A percentile compares a stretch with the other conserved stretches of the same genome.
Conservation (phyloP, 2,888 invertebrate species). For the Campoletis raptor region DNA sequence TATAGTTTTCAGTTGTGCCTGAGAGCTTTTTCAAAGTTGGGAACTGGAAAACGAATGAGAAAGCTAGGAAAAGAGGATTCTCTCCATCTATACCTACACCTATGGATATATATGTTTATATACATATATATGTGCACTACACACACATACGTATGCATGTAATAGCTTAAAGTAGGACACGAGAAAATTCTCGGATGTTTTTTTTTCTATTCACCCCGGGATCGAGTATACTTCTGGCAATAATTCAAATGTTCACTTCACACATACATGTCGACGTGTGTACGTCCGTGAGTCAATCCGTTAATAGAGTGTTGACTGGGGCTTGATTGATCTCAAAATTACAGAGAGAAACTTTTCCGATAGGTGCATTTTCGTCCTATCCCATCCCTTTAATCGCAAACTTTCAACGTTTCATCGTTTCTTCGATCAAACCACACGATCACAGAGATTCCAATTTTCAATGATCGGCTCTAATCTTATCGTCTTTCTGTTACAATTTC, state of each 20-base stretch:
- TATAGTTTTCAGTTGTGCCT: constrained; percentile 35
- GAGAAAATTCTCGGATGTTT: constrained; percentile 39
- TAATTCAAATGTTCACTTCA: constrained; percentile 54
- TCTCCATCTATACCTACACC: background rate
- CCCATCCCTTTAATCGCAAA: constrained; percentile 51
- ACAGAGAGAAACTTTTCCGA: constrained; percentile 46
- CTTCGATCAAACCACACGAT: constrained; percentile 35
- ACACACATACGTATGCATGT: background rate
- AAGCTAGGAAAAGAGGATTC: constrained; percentile 46
- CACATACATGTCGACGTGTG: background rate
- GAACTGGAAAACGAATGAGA: constrained; percentile 38
- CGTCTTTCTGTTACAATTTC: constrained; percentile 9
- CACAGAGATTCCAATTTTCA: constrained; percentile 49
- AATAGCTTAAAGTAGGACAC: constrained; percentile 42
- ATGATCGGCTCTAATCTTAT: background rate
- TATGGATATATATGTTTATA: background rate
- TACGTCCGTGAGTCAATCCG: background rate
- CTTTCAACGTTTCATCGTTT: constrained; percentile 10
- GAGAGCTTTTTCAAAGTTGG: constrained; percentile 58
- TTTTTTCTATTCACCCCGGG: constrained; percentile 20
- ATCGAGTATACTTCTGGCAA: constrained; percentile 50
- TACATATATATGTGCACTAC: background rate
- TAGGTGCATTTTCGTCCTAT: constrained; percentile 33
- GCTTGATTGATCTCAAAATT: constrained; percentile 59
- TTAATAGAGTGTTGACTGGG: constrained; percentile 6